Percentiles rank a stretch among this genome's conserved stretches.
Evolutionary conservation across 2,797 vertebrate genomes (phyloP).

Genomic region (Tokudaia tokunoshimensis): DNA sequence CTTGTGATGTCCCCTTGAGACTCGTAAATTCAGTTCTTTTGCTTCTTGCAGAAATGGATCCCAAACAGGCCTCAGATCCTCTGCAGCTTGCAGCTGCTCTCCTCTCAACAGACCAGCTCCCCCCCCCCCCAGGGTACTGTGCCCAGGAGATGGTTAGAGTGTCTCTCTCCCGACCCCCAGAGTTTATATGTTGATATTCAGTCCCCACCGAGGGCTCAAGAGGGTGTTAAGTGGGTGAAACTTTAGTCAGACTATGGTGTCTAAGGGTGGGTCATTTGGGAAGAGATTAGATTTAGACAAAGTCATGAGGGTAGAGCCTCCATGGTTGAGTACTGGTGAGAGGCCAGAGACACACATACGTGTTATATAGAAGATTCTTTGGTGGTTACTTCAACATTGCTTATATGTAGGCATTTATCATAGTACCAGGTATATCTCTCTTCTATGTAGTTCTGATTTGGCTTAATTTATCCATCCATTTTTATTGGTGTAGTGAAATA

Average conservation of each 20-base stretch:
- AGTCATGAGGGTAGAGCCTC: neutral
- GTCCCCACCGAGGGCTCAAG: neutral
- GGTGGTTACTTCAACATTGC: neutral
- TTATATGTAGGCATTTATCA: neutral
- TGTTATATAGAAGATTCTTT: neutral
- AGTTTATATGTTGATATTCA: neutral
- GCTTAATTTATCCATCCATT: neutral
- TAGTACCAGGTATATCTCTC: neutral
- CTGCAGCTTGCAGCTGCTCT: neutral
- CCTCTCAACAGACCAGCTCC: neutral
- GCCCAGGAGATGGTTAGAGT: neutral
- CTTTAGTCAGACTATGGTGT: neutral
- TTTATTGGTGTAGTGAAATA: neutral
- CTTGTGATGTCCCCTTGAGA: neutral
- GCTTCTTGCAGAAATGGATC: neutral
- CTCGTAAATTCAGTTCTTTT: neutral
- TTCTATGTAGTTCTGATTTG: neutral
- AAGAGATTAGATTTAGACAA: neutral
- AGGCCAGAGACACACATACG: neutral
- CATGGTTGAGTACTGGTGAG: neutral
- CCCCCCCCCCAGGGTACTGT: no score
- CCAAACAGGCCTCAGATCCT: neutral
- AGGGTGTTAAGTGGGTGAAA: neutral
- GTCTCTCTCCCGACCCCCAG: no score
- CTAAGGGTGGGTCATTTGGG: neutral